Conservation (phyloP, 2,888 invertebrate species). For the Callinectes sapidus region DNA sequence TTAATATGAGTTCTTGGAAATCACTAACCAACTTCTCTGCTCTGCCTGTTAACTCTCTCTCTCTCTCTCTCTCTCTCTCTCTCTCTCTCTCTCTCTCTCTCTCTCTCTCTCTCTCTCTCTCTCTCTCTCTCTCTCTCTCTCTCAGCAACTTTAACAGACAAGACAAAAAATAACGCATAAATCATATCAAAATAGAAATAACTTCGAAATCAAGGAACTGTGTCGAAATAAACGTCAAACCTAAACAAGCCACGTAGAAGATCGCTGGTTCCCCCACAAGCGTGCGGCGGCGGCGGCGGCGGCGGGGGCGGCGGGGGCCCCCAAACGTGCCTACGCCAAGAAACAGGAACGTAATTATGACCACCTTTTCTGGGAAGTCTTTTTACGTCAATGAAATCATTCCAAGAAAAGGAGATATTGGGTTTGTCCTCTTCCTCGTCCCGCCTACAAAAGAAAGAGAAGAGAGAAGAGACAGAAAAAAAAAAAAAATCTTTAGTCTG, state of each 20-base stretch:
- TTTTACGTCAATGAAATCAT: constrained; percentile 23
- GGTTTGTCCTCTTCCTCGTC: constrained; percentile 13
- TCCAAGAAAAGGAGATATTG: constrained; percentile 18
- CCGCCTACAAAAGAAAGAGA: neutral
- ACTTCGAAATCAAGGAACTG: too few relatives aligned
- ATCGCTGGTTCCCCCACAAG: neutral
- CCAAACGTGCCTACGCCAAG: neutral
- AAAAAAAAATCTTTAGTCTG: constrained; percentile 2
- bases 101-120: constrained; percentile 46
- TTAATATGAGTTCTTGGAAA: too few relatives aligned
- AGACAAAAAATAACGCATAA: too few relatives aligned
- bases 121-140: constrained; percentile 26
- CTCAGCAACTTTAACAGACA: too few relatives aligned
- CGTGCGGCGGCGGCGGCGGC: neutral
- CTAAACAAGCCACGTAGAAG: neutral
- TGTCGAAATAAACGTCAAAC: neutral
- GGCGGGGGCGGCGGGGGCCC: neutral
- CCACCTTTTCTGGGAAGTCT: neutral
- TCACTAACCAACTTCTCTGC: too few relatives aligned
- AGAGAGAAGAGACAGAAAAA: neutral
- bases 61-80: constrained; percentile 30
- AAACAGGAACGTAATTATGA: constrained; percentile 2
- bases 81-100: constrained; percentile 48
- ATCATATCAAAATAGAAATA: neutral
- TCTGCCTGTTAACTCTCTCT: too few relatives aligned